A percentile compares a stretch with the other conserved stretches of the same genome.
phyloP scores from a whole-genome alignment of 2,888 invertebrate genomes.

The Helleia helle region DNA sequence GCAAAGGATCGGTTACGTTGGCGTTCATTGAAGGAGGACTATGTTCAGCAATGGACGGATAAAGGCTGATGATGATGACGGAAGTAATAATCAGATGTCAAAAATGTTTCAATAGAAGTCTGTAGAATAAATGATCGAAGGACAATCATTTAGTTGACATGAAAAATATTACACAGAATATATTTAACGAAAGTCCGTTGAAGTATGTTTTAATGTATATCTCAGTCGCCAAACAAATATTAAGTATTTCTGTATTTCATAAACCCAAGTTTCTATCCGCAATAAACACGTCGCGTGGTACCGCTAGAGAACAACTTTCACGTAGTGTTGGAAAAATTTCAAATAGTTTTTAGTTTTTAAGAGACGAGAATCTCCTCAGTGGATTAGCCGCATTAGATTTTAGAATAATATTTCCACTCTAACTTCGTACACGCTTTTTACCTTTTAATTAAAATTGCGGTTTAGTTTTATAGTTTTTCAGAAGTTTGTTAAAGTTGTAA shows the following conservation, averaged over 20 bases:
- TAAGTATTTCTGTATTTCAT: slow-evolving; percentile 19
- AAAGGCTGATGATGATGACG: too few relatives aligned
- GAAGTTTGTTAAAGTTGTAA: not conserved
- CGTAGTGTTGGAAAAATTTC: not conserved
- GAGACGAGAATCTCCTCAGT: not conserved
- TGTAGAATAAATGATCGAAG: too few relatives aligned
- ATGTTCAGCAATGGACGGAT: too few relatives aligned
- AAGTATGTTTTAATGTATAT: not conserved
- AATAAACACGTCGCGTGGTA: slow-evolving; percentile 54
- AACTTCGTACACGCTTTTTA: not conserved
- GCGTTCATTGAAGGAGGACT: too few relatives aligned
- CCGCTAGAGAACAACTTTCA: slow-evolving; percentile 25
- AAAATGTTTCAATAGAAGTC: too few relatives aligned
- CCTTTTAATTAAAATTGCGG: not conserved
- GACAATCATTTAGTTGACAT: not conserved
- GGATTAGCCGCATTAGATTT: not conserved
- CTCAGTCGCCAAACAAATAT: not conserved
- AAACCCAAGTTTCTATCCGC: slow-evolving; percentile 35
- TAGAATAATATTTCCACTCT: not conserved
- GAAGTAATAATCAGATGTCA: too few relatives aligned
- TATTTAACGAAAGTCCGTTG: not conserved
- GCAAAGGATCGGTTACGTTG: too few relatives aligned
- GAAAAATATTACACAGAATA: not conserved
- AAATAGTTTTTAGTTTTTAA: slow-evolving; percentile 1
- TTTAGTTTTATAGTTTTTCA: not conserved